Conservation (phyloP, 2,888 invertebrate genomes). For the Drosophila differens region DNA sequence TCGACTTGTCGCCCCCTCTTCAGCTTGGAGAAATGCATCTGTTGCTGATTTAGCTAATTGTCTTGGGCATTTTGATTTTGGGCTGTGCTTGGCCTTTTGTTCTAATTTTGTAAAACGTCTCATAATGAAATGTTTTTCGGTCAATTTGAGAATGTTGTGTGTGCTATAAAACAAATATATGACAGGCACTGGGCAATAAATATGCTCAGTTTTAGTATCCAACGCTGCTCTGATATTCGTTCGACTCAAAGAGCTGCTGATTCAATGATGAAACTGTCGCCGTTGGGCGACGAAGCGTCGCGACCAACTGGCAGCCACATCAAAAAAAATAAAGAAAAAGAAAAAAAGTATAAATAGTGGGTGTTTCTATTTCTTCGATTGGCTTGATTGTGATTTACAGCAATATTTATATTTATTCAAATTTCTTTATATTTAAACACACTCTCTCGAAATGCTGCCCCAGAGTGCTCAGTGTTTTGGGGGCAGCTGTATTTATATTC, state of each 20-base stretch:
- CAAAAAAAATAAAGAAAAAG: conserved; percentile 4
- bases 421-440: conserved; percentile 49
- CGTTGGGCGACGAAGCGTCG: conserved; percentile 61
- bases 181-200: conserved; percentile 70
- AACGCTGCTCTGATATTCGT: conserved; percentile 11
- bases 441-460: conserved; percentile 13
- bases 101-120: conserved; percentile 61
- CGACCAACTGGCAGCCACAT: conserved; percentile 49
- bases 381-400: conserved; percentile 81
- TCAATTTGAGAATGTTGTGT: conserved; percentile 75
- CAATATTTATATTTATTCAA: conserved; percentile 75
- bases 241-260: conserved; percentile 48
- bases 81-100: conserved; percentile 41
- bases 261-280: conserved; percentile 62
- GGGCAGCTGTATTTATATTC: conserved; percentile 63
- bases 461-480: conserved; percentile 33
- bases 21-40: conserved; percentile 17
- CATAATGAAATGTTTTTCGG: conserved; percentile 81
- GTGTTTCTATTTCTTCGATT: conserved; percentile 74
- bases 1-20: neutral
- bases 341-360: conserved; percentile 73
- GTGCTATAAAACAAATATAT: conserved; percentile 77
- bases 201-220: conserved; percentile 59
- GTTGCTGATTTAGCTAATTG: conserved; percentile 68
- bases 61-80: conserved; percentile 49